Evolutionary conservation across 2,797 vertebrate genomes (phyloP), one percentile per base, ranked within the genome.

Genomic region (Epinephelus malabaricus): DNA sequence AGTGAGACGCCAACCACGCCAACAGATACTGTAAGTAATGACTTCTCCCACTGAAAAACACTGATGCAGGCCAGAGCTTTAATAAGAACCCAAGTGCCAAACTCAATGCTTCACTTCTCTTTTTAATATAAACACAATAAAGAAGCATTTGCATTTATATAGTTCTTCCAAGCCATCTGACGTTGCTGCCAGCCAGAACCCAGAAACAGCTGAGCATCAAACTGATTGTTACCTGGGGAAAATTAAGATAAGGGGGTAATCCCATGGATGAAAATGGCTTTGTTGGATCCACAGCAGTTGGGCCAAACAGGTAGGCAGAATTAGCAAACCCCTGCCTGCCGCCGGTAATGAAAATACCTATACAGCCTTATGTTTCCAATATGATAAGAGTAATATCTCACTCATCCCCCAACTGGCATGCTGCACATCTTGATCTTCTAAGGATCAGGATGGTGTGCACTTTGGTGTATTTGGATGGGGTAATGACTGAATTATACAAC

Each of bases 111-210:
- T 82, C 83, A 75, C 73, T 91, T 85, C 83, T 88, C 78, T 71
- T 90, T 93, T 94, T 93, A 93, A 95, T 95, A 93, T 92, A 94
- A 95, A 95, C 93, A 94, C 91, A 94, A 94, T 95, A 94, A 93
- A 93, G 82, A 87, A 89, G 63, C 75, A 96, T 96, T 96, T 95
- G 94, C 95, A 96, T 96, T 95, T 96, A 96, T 96, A 96, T 96
- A 89, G 95, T 92, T 94, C 93, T 90, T 91, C 85, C 87, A 92
- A 85, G 84, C 64, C 73, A 76, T 86, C 87, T 89, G 83, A 88
- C 82, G 77, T 83, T 82, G 85, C 89, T 90, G 85, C 62, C 82
- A 89, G 85, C 85, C 82, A 74, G 62, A 82, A 85, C 78, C 83
- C 77, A 85, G 85, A 92, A 94, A 93, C 90, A 91, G 90, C 91